Percentiles rank a stretch among this genome's conserved stretches.
These are phyloP conservation scores for Oophaga sylvatica DNA, from an alignment of 2,797 vertebrate genomes.

Conservation along the genomic window DNA sequence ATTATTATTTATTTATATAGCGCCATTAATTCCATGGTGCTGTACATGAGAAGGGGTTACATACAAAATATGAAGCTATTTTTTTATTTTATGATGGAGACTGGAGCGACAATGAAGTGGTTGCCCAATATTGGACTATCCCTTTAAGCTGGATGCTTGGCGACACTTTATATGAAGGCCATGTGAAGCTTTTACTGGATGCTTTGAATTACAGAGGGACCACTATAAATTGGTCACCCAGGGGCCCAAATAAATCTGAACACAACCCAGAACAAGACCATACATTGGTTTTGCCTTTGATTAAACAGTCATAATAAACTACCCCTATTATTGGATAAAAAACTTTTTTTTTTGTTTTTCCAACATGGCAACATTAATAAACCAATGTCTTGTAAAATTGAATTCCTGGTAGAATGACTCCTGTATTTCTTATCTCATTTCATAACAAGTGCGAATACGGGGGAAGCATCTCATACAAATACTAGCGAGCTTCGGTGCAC, in stretches of 20 bases:
- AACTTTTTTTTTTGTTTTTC: constrained; percentile 2
- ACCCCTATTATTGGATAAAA: neutral
- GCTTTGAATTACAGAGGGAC: neutral
- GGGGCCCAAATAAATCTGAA: too few species aligned
- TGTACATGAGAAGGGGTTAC: too few species aligned
- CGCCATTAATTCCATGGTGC: too few species aligned
- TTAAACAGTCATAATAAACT: too few species aligned
- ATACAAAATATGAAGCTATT: too few species aligned
- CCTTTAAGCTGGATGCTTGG: neutral
- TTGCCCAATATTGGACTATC: neutral
- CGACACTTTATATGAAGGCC: neutral
- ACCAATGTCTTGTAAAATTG: constrained; percentile 51
- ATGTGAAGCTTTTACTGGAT: neutral
- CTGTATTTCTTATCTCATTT: constrained; percentile 57
- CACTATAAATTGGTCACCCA: neutral
- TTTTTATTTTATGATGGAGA: too few species aligned
- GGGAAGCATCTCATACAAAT: constrained; percentile 28
- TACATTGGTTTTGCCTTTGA: too few species aligned
- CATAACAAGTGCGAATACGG: constrained; percentile 38
- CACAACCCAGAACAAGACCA: too few species aligned
- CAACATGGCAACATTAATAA: constrained; percentile 37
- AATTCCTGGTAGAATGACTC: constrained; percentile 37
- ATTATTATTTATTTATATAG: too few species aligned
- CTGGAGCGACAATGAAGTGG: too few species aligned
- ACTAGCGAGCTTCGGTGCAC: constrained; percentile 26